phyloP scores from a whole-genome alignment of 2,113 vertebrate species.

The Myodes glareolus region DNA sequence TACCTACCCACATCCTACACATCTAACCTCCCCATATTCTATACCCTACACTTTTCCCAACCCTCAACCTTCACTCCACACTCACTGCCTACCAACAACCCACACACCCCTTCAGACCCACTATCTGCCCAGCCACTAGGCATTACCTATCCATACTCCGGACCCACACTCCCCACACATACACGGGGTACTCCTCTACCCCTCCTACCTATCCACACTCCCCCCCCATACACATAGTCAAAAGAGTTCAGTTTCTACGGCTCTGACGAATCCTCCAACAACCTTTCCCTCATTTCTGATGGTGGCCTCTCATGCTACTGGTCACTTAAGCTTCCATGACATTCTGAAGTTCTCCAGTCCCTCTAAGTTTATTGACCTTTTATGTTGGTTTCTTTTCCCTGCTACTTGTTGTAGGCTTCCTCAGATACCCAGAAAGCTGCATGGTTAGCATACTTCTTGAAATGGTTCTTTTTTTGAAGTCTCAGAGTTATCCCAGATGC shows the following conservation, averaged over 20 bases:
- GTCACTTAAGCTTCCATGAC: not conserved
- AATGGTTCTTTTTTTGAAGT: not conserved
- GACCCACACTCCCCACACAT: not conserved
- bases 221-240: not conserved
- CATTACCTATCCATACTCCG: not conserved
- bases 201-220: too few relatives aligned
- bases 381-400: not conserved
- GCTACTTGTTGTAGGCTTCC: not conserved
- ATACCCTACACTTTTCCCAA: not conserved
- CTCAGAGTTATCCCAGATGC: not conserved
- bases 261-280: not conserved
- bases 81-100: too few relatives aligned
- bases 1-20: not conserved
- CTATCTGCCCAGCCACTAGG: not conserved
- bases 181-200: rapidly evolving
- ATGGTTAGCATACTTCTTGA: not conserved
- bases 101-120: not conserved
- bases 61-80: not conserved
- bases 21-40: not conserved
- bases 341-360: not conserved
- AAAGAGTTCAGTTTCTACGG: not conserved
- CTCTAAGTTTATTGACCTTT: not conserved
- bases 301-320: not conserved
- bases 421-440: not conserved
- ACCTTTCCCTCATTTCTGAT: not conserved